Evolutionary conservation across 2,888 invertebrate genomes (phyloP).

Genomic region (Sialis fuliginosa): DNA sequence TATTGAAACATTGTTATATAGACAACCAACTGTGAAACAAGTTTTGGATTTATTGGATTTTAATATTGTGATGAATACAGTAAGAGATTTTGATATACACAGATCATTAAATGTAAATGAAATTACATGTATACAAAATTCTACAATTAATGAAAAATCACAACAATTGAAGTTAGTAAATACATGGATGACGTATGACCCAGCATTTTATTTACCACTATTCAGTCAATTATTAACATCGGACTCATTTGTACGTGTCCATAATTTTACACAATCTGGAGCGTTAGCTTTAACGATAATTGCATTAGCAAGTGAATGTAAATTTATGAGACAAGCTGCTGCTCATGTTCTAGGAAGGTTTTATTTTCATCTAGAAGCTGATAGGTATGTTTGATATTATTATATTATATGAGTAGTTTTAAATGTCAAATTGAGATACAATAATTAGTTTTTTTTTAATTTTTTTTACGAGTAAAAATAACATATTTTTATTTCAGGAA

Average conservation of each 20-base stretch:
- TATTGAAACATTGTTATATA: constrained; percentile 38
- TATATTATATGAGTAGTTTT: background rate
- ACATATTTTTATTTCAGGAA: constrained; percentile 12
- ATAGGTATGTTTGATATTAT: constrained; percentile 29
- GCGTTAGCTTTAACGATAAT: constrained; percentile 51
- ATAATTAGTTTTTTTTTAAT: background rate
- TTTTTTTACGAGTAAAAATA: too few species aligned
- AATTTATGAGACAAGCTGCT: constrained; percentile 49
- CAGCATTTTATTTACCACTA: constrained; percentile 62
- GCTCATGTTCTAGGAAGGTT: constrained; percentile 58
- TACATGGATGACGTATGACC: constrained; percentile 48
- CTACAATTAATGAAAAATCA: constrained; percentile 10
- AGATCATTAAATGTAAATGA: constrained; percentile 1
- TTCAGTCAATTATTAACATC: constrained; percentile 57
- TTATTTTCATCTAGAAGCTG: constrained; percentile 53
- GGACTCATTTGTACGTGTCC: constrained; percentile 53
- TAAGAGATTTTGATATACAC: constrained; percentile 25
- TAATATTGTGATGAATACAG: constrained; percentile 44
- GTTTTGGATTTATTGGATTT: constrained; percentile 52
- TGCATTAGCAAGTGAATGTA: constrained; percentile 49
- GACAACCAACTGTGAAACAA: constrained; percentile 54
- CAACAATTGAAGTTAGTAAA: background rate
- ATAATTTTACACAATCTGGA: constrained; percentile 49
- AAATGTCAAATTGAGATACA: background rate
- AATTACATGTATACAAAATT: background rate